Conservation (phyloP, 2,888 invertebrate genomes). For the Hydroisotoma schaefferi region DNA sequence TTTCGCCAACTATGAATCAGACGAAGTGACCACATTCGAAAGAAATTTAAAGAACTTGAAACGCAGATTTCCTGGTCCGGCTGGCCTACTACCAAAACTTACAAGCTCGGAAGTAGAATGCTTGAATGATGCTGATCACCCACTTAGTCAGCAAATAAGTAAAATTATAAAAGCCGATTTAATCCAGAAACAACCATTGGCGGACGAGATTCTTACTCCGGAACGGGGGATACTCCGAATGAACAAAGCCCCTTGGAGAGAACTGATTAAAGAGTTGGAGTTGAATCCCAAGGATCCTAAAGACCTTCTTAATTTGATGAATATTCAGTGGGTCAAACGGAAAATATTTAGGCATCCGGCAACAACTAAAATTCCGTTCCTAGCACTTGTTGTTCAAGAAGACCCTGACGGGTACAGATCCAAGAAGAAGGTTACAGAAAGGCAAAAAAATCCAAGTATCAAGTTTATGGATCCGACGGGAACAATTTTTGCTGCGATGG, state of each 20-base stretch:
- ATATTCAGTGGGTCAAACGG: conserved; percentile 14
- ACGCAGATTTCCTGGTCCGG: conserved; percentile 42
- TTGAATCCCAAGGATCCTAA: conserved; percentile 14
- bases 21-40: background rate
- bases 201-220: background rate
- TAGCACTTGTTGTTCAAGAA: conserved; percentile 25
- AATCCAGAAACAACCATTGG: background rate
- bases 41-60: conserved; percentile 8
- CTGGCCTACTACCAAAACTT: conserved; percentile 38
- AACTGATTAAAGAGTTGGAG: conserved; percentile 13
- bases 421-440: conserved; percentile 1
- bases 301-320: conserved; percentile 18
- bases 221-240: conserved; percentile 3
- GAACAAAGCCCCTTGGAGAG: conserved; percentile 28
- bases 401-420: conserved; percentile 12
- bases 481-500: conserved; percentile 31
- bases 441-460: conserved; percentile 21
- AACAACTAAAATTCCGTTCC: conserved; percentile 28
- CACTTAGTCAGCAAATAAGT: conserved; percentile 20
- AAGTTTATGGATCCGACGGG: conserved; percentile 32
- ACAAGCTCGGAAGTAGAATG: conserved; percentile 12
- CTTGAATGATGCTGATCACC: conserved; percentile 17
- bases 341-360: conserved; percentile 2
- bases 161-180: conserved; percentile 16
- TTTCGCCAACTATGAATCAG: background rate